Evolutionary conservation across 2,888 invertebrate genomes (phyloP).

Genomic region (Octodonta nipae): DNA sequence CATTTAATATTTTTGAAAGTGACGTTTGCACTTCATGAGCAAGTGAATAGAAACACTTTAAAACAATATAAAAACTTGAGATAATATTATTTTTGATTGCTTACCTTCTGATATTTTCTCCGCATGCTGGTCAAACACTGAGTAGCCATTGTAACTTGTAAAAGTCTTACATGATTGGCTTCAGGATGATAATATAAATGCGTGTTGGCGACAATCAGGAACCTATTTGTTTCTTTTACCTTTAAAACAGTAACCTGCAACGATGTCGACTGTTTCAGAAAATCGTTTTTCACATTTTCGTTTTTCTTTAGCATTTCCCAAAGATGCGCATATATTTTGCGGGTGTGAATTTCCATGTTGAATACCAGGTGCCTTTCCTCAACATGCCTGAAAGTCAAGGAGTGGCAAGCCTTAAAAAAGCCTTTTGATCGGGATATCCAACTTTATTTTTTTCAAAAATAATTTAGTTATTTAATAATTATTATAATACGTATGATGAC

Average conservation of each 20-base stretch:
- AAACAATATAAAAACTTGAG: too few relatives aligned
- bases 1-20: too few relatives aligned
- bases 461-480: too few relatives aligned
- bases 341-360: slow-evolving; percentile 41
- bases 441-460: too few relatives aligned
- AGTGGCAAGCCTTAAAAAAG: slow-evolving; percentile 14
- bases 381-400: slow-evolving; percentile 40
- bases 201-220: slow-evolving; percentile 60
- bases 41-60: too few relatives aligned
- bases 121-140: slow-evolving; percentile 10
- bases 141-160: slow-evolving; percentile 34
- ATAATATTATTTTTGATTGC: neutral
- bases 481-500: slow-evolving; percentile 3
- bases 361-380: slow-evolving; percentile 41
- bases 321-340: slow-evolving; percentile 38
- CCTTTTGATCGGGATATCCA: too few relatives aligned
- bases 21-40: too few relatives aligned
- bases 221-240: slow-evolving; percentile 40
- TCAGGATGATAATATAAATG: slow-evolving; percentile 88
- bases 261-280: slow-evolving; percentile 51
- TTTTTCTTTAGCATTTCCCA: slow-evolving; percentile 47
- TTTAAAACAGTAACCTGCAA: slow-evolving; percentile 46
- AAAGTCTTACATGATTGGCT: slow-evolving; percentile 73
- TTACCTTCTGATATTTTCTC: slow-evolving; percentile 8
- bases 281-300: slow-evolving; percentile 39